These are phyloP conservation scores for Callyntrura sp. DNA, from an alignment of 2,888 invertebrate genomes.

Conservation along the genomic window DNA sequence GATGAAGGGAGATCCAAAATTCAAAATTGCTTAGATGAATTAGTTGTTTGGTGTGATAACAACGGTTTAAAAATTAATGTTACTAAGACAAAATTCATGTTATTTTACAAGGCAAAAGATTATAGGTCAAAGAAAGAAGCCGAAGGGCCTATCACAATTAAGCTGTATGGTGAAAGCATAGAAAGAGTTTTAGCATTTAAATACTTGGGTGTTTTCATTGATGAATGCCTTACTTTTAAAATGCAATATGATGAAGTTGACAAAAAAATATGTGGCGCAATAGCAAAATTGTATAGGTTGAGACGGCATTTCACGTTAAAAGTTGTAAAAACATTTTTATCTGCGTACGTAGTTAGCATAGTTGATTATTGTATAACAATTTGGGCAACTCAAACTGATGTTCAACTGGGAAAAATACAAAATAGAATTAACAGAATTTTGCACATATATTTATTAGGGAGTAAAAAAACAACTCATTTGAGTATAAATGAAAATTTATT, in stretches of 20 bases:
- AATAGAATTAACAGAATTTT: conserved; percentile 36
- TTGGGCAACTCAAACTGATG: background rate
- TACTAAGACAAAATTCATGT: no score
- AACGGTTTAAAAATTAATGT: no score
- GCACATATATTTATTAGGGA: no score
- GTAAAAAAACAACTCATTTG: no score
- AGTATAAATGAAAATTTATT: no score
- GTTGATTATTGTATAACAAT: conserved; percentile 35
- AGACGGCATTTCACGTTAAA: background rate
- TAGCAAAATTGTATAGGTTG: conserved; percentile 9
- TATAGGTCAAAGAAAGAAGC: no score
- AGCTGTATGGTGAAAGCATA: background rate
- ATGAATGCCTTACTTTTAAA: background rate
- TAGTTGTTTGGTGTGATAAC: no score
- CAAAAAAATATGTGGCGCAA: conserved; percentile 1
- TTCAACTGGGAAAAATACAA: conserved; percentile 27
- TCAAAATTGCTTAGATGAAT: no score
- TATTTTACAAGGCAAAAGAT: no score
- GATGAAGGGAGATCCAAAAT: no score
- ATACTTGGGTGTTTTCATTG: conserved; percentile 51
- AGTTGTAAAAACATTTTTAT: conserved; percentile 22
- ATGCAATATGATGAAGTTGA: conserved; percentile 12
- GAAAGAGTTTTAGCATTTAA: conserved; percentile 49
- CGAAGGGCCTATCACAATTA: no score
- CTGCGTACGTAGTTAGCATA: background rate